A percentile compares a stretch with the other conserved stretches of the same genome.
phyloP scores from a whole-genome alignment of 1,140 invertebrate species.

The Hycleus phaleratus region DNA sequence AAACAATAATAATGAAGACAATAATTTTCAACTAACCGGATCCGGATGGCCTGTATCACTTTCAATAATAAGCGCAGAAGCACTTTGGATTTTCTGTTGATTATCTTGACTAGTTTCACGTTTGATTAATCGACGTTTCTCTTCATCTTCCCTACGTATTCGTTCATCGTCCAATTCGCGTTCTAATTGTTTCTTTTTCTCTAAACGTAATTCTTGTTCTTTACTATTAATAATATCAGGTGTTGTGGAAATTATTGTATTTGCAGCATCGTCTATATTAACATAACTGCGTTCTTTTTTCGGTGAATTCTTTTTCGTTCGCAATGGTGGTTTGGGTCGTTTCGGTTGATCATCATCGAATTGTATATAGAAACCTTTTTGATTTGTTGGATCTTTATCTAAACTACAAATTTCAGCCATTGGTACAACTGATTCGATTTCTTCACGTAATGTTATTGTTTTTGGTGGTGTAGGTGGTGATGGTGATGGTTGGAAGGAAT shows the following conservation, averaged over 20 bases:
- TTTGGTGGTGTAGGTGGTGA: conserved; percentile 39
- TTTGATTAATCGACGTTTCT: conserved; percentile 40
- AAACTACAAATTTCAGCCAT: conserved; percentile 31
- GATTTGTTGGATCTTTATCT: conserved; percentile 50
- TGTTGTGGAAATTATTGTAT: conserved; percentile 1
- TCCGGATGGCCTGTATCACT: conserved; percentile 57
- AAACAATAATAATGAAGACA: neutral
- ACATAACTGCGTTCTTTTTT: conserved; percentile 57
- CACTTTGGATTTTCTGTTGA: conserved; percentile 43
- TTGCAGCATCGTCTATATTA: conserved; percentile 5
- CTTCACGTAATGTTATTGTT: neutral
- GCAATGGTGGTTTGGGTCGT: conserved; percentile 77
- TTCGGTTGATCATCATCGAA: conserved; percentile 83
- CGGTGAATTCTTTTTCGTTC: conserved; percentile 66
- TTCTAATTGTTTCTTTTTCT: conserved; percentile 25
- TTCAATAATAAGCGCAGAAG: conserved; percentile 60
- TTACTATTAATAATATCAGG: neutral
- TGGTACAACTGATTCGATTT: conserved; percentile 13
- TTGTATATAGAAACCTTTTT: conserved; percentile 92
- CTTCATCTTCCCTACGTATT: conserved; percentile 39
- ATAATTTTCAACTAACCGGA: conserved; percentile 48
- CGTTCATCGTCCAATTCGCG: conserved; percentile 38
- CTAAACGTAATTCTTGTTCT: conserved; percentile 14
- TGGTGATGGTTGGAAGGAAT: conserved; percentile 58
- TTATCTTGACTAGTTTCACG: conserved; percentile 45